Evolutionary conservation across 2,113 vertebrate genomes (phyloP), one percentile per base, ranked within the genome.

Genomic region (Platysternon megacephalum): DNA sequence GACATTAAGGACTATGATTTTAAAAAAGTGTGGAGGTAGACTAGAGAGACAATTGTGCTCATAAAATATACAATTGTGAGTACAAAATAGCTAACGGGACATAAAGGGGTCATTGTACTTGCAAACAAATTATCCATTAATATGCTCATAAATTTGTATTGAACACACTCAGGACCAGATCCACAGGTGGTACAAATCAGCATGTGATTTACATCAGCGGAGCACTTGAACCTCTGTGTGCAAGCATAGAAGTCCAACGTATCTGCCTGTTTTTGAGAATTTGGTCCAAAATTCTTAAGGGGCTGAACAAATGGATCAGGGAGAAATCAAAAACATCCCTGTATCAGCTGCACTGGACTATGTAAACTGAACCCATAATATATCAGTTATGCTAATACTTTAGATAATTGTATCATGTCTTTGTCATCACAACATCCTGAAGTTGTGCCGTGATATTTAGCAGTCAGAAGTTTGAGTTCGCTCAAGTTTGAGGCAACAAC

Each of bases 1-100:
- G 81, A 84, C 11, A 74, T 82, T 92, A 79, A 91, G 48, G 58
- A 52, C 49, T 26, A 44, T 61, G 44, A 78, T 91, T 86, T 48
- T 53, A 12, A 88, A 96, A 89, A 72, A 11, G 55, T 53, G 44
- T 5, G 2, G 22, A 53, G 56, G 11, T 12, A 80, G 72, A 78
- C n/a, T 88, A 76, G 74, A 85, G 44, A 78, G 44, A 51, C 32
- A 26, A 6, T 5, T 87, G 46, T 58, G 65, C 26, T 87, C 14
- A 90, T 39, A 90, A 93, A 92, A 81, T 28, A 91, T 53, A 39
- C 5, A 86, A 11, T 14, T 82, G 9, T 1, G 0, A 82, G 32
- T 28, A 28, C 14, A 76, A 74, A 93, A 91, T 42, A 92, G 68
- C 19, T 21, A 85, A 46, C 29, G 48, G 7, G 56, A 53, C 11